These are phyloP conservation scores for Tupaia chinensis DNA, from an alignment of 2,113 vertebrate species.

Conservation along the genomic window DNA sequence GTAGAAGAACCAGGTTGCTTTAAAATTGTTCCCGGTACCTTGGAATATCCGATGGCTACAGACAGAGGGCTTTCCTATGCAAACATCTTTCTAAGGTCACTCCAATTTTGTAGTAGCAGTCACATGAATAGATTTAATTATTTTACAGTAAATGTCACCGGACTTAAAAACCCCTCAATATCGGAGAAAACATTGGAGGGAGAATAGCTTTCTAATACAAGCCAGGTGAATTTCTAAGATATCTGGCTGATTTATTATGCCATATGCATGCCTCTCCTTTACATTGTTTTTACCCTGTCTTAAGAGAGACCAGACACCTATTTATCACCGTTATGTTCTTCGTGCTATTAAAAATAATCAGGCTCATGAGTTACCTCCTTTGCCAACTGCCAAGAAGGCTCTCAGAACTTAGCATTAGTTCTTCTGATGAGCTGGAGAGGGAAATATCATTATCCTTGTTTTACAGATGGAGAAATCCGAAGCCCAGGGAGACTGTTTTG, in stretches of 20 bases:
- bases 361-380: constrained; percentile 66
- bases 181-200: constrained; percentile 46
- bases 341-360: constrained; percentile 73
- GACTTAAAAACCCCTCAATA: constrained; percentile 51
- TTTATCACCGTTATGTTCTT: constrained; percentile 53
- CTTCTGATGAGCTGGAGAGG: constrained; percentile 54
- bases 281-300: constrained; percentile 5
- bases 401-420: constrained; percentile 34
- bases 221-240: constrained; percentile 50
- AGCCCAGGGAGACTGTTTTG: constrained; percentile 74
- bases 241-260: constrained; percentile 30
- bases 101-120: background rate
- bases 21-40: constrained; percentile 63
- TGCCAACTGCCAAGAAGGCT: constrained; percentile 40
- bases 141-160: constrained; percentile 58
- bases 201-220: constrained; percentile 52
- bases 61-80: background rate
- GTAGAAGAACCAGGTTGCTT: constrained; percentile 68
- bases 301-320: constrained; percentile 54
- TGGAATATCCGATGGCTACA: constrained; percentile 62
- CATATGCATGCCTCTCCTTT: background rate
- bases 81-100: constrained; percentile 41
- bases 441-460: constrained; percentile 70
- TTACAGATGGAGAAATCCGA: constrained; percentile 73
- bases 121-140: background rate